Conservation (phyloP, 2,888 invertebrate genomes). For the Drosophila heteroneura region DNA sequence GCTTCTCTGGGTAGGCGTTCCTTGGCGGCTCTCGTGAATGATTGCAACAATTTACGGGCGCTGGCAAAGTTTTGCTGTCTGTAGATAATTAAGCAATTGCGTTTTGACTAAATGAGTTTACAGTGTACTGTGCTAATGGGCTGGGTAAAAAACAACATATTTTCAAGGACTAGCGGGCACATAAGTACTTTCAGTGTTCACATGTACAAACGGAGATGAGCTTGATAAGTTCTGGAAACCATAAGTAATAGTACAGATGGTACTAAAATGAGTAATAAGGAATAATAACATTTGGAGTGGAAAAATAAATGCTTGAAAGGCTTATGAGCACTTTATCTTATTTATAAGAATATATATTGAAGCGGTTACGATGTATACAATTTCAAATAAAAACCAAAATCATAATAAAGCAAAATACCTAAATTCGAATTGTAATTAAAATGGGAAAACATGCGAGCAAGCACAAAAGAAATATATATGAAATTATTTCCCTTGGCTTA, state of each 20-base stretch:
- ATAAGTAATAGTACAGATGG: neutral
- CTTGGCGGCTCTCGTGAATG: constrained; percentile 56
- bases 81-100: constrained; percentile 80
- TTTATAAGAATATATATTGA: neutral
- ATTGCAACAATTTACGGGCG: constrained; percentile 67
- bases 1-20: constrained; percentile 16
- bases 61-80: constrained; percentile 56
- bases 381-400: neutral
- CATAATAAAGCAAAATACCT: neutral
- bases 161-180: constrained; percentile 18
- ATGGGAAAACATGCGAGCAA: neutral
- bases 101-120: constrained; percentile 76
- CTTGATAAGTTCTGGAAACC: neutral
- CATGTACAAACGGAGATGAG: constrained; percentile 2
- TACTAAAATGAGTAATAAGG: neutral
- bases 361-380: neutral
- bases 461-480: neutral
- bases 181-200: constrained; percentile 9
- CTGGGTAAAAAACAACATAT: constrained; percentile 1
- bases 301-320: neutral
- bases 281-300: neutral
- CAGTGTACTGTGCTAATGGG: constrained; percentile 31
- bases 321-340: too few relatives aligned
- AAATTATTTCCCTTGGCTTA: neutral
- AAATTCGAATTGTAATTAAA: neutral